Conservation (phyloP, 2,888 invertebrate species). For the Pyrgus malvae region DNA sequence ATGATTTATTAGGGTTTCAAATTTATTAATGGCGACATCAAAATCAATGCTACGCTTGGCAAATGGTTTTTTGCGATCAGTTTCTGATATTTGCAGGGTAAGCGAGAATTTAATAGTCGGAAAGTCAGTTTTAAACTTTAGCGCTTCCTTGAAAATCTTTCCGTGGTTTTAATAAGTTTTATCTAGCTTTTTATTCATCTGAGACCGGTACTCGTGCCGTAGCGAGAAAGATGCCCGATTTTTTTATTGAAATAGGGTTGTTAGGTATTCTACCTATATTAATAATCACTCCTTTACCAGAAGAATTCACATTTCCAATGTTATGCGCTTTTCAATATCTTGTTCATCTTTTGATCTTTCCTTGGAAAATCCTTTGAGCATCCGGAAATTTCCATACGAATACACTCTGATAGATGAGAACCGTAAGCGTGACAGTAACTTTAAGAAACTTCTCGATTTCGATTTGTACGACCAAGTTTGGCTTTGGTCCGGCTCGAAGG, state of each 20-base stretch:
- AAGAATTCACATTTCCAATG: neutral
- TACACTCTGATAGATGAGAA: constrained; percentile 24
- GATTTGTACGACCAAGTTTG: constrained; percentile 20
- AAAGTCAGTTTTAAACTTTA: neutral
- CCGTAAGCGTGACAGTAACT: constrained; percentile 22
- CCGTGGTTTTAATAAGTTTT: too few species aligned
- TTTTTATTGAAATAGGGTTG: too few species aligned
- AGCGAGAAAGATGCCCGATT: too few species aligned
- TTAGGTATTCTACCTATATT: neutral
- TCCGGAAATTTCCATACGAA: constrained; percentile 17
- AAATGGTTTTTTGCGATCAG: neutral
- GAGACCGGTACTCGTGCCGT: too few species aligned
- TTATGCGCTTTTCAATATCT: constrained; percentile 4
- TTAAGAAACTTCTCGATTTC: constrained; percentile 18
- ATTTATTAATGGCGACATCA: constrained; percentile 13
- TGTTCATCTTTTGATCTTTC: constrained; percentile 7
- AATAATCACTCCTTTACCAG: too few species aligned
- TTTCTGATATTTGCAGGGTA: neutral
- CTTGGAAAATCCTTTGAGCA: constrained; percentile 14
- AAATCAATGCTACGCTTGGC: constrained; percentile 3
- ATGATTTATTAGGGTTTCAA: constrained; percentile 8
- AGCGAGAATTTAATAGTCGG: neutral
- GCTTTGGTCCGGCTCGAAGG: constrained; percentile 21
- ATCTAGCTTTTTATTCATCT: too few species aligned
- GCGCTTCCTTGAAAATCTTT: too few species aligned